Evolutionary conservation across 2,888 invertebrate species (phyloP), one percentile per base, ranked within the genome.

Genomic region (Drosophila formosana): DNA sequence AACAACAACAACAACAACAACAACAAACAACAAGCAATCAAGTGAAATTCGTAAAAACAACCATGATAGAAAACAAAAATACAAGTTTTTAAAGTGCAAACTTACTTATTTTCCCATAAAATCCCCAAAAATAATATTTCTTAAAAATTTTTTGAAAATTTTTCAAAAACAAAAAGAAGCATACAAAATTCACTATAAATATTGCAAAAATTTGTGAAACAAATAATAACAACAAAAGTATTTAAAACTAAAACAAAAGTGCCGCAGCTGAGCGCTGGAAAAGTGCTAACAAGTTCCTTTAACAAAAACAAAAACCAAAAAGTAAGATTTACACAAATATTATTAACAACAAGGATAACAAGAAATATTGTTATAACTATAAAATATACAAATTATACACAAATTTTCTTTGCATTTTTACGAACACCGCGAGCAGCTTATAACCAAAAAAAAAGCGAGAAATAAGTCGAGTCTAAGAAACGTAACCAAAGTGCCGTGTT

Each of bases 221-320:
- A 65, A 63, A 66, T 52, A 43, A 50, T 25, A 67, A 47, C 57
- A 73, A 39, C 63, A 73, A 65, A 56, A 37, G 30, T 50, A 46
- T 53, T 63, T 63, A 46, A 72, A 80, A 75, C 66, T 69, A 74
- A 71, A 66, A 76, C 62, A 70, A 67, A 82, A 83, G 88, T 84
- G 88, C 85, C 88, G 82, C 82, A 71, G 80, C 79, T 72, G 72
- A 72, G 81, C 72, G 64, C 69, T 73, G 69, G 79, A 78, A 75
- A 76, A 82, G 87, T 82, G 82, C 87, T 85, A 88, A 70, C 55
- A 88, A 83, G 82, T 83, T 88, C 82, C 82, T 83, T 82, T 66
- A 83, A 50, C 70, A 78, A 74, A 69, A 63, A 62, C 50, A 43
- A 64, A 50, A 53, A 43, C 30, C 18, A 50, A 30, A 43, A 28